These are phyloP conservation scores for Nephrocerus scutellatus DNA, from an alignment of 2,888 invertebrate genomes.

Conservation along the genomic window DNA sequence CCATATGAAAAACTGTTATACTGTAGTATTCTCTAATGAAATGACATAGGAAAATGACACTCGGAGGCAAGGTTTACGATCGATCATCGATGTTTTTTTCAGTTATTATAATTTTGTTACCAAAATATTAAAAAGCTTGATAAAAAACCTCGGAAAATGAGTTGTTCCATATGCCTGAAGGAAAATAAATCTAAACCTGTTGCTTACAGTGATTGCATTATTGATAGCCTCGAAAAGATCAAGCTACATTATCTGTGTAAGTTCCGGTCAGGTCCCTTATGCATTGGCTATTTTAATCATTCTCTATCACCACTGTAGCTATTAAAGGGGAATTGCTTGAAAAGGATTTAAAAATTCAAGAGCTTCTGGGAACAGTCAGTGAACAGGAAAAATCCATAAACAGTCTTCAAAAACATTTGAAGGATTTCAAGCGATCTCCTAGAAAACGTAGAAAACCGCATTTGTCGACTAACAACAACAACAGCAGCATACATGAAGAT, in stretches of 20 bases:
- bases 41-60: too few species aligned
- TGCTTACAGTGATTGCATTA: constrained; percentile 21
- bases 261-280: constrained; percentile 12
- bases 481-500: constrained; percentile 6
- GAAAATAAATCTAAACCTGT: too few species aligned
- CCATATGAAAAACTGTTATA: too few species aligned
- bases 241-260: constrained; percentile 36
- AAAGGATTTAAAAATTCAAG: constrained; percentile 19
- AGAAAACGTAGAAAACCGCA: constrained; percentile 6
- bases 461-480: constrained; percentile 2
- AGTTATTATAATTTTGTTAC: too few species aligned
- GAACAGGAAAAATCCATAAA: constrained; percentile 23
- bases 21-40: too few species aligned
- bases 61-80: too few species aligned
- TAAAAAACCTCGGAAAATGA: too few species aligned
- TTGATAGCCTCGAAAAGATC: constrained; percentile 24
- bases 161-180: too few species aligned
- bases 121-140: too few species aligned
- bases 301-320: constrained; percentile 12
- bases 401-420: constrained; percentile 10
- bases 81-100: too few species aligned
- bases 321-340: constrained; percentile 19
- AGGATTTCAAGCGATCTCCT: constrained; percentile 8
- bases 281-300: not conserved
- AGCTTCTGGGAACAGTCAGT: constrained; percentile 22